A percentile compares a stretch with the other conserved stretches of the same genome.
Evolutionary conservation across 2,888 invertebrate genomes (phyloP).

Genomic region (Syrista parreyssii): DNA sequence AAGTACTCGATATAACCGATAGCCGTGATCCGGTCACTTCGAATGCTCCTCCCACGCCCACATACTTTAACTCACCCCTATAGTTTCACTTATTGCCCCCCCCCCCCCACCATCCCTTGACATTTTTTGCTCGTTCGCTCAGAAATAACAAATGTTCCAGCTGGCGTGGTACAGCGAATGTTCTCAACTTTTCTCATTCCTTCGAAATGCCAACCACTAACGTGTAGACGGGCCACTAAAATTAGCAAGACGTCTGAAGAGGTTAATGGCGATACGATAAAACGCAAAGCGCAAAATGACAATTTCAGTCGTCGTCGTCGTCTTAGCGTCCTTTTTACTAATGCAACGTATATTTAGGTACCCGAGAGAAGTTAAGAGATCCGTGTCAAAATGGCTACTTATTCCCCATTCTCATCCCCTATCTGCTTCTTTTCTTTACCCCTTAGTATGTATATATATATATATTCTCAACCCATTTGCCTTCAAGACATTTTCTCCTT

Average conservation of each 20-base stretch:
- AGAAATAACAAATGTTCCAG: not conserved
- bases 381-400: not conserved
- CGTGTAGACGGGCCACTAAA: not conserved
- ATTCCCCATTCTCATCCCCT: not conserved
- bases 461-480: slow-evolving; percentile 17
- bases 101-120: no score
- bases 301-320: not conserved
- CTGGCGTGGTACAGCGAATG: not conserved
- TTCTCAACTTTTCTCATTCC: not conserved
- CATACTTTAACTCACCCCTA: not conserved
- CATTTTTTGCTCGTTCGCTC: not conserved
- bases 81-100: not conserved
- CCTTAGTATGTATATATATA: slow-evolving; percentile 7
- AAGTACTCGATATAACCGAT: not conserved
- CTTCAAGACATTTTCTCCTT: slow-evolving; percentile 18
- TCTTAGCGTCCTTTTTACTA: not conserved
- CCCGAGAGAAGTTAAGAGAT: not conserved
- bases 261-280: not conserved
- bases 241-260: not conserved
- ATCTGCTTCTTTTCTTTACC: slow-evolving; percentile 14
- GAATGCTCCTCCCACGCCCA: not conserved
- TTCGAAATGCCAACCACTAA: not conserved
- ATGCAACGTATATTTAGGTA: not conserved
- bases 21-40: not conserved
- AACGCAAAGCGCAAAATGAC: not conserved